Conservation (phyloP, 2,888 invertebrate species). For the Eupithecia subumbrata region DNA sequence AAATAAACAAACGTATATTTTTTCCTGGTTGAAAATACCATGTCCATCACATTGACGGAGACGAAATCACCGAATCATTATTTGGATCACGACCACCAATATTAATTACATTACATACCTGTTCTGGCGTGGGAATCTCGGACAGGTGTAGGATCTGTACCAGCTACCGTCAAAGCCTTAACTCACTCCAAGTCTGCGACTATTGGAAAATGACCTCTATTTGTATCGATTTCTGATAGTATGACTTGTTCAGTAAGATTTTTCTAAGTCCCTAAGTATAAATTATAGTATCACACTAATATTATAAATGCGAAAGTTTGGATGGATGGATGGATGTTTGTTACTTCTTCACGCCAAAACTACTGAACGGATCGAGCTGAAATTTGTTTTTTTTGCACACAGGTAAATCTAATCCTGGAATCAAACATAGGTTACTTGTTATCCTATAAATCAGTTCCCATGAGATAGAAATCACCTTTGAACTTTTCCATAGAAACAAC, state of each 20-base stretch:
- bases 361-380: too few species aligned
- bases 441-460: too few species aligned
- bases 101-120: constrained; percentile 43
- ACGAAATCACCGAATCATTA: constrained; percentile 18
- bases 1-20: not conserved
- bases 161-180: constrained; percentile 31
- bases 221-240: not conserved
- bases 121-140: constrained; percentile 65
- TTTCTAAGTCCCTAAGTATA: not conserved
- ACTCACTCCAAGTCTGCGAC: constrained; percentile 13
- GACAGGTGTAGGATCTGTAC: constrained; percentile 64
- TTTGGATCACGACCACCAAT: constrained; percentile 35
- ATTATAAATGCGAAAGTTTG: too few species aligned
- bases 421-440: too few species aligned
- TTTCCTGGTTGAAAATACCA: not conserved
- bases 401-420: too few species aligned
- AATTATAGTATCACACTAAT: not conserved
- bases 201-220: constrained; percentile 17
- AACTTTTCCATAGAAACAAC: too few species aligned
- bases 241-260: not conserved
- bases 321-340: too few species aligned
- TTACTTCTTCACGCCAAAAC: too few species aligned
- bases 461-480: too few species aligned
- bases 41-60: not conserved
- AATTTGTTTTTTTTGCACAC: too few species aligned